phyloP scores from a whole-genome alignment of 2,888 invertebrate species.

The Blomia tropicalis region DNA sequence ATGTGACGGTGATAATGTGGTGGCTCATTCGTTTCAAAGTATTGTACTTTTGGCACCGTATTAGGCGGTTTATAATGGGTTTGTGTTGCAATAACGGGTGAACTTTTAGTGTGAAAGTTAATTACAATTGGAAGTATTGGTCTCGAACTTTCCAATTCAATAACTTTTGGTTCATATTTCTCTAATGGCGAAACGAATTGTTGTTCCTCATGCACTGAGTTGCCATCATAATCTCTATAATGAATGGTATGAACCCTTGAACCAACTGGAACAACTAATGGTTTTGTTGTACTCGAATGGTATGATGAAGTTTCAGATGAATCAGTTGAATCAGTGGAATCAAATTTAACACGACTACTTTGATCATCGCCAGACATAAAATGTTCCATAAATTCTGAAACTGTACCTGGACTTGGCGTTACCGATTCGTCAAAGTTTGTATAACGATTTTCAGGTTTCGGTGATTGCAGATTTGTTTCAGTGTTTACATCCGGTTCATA shows the following conservation, averaged over 20 bases:
- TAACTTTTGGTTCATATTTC: background rate
- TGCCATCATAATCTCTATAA: background rate
- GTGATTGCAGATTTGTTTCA: too few relatives aligned
- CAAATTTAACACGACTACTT: background rate
- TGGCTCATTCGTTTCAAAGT: slow-evolving; percentile 6
- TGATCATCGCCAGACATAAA: background rate
- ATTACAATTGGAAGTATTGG: slow-evolving; percentile 10
- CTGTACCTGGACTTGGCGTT: background rate
- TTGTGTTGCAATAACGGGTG: background rate
- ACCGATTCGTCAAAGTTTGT: too few relatives aligned
- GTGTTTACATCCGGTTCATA: too few relatives aligned
- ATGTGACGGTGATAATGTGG: background rate
- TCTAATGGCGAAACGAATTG: background rate
- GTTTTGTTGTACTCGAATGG: background rate
- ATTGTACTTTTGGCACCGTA: background rate
- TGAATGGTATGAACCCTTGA: background rate
- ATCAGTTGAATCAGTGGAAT: background rate
- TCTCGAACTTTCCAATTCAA: background rate
- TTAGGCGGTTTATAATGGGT: background rate
- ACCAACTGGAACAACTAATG: background rate
- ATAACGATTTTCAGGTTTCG: too few relatives aligned
- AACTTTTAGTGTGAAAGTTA: background rate
- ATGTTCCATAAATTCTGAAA: background rate
- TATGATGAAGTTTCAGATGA: background rate
- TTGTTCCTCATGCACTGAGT: background rate